Conservation (phyloP, 2,797 vertebrate genomes). For the Crenuchus spilurus region DNA sequence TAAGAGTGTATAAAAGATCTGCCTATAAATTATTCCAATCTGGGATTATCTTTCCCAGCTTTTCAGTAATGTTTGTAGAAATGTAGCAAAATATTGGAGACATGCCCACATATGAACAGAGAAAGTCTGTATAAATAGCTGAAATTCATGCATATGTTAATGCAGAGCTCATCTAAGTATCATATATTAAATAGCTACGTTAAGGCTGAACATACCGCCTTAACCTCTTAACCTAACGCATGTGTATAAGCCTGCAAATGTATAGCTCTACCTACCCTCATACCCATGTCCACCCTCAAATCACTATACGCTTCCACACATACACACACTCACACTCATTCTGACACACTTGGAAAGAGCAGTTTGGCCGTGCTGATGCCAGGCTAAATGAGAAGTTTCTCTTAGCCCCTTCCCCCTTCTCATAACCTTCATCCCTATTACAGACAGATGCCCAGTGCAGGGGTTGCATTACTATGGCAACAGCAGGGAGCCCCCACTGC, state of each 20-base stretch:
- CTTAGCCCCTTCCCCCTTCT: neutral
- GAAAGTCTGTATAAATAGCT: too few species aligned
- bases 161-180: too few species aligned
- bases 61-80: too few species aligned
- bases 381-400: slow-evolving; percentile 27
- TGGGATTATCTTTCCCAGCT: too few species aligned
- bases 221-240: slow-evolving; percentile 30
- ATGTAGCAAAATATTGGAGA: too few species aligned
- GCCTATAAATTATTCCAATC: too few species aligned
- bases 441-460: slow-evolving; percentile 55
- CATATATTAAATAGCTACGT: too few species aligned
- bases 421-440: slow-evolving; percentile 38
- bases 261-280: neutral
- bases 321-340: slow-evolving; percentile 31
- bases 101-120: too few species aligned
- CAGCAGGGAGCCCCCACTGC: slow-evolving; percentile 69
- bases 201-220: slow-evolving; percentile 3
- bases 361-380: slow-evolving; percentile 24
- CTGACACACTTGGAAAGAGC: slow-evolving; percentile 26
- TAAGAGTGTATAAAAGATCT: too few species aligned
- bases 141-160: too few species aligned
- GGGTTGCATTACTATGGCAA: slow-evolving; percentile 73
- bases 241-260: neutral
- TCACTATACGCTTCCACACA: neutral
- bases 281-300: neutral